These are phyloP conservation scores for Eulemur rufifrons DNA, from an alignment of 2,113 vertebrate genomes.

Conservation along the genomic window DNA sequence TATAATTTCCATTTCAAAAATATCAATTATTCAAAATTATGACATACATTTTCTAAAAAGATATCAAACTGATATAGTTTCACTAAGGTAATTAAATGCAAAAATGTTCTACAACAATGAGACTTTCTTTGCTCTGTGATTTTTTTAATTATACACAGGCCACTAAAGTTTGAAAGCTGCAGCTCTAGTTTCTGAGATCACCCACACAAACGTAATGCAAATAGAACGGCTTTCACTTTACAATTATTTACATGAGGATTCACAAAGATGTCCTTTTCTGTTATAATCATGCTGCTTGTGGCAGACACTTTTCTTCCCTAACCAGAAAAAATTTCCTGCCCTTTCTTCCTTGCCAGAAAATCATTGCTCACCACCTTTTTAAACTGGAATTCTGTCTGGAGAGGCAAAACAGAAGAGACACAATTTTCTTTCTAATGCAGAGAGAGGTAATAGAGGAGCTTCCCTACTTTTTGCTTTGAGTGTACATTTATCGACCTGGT, in stretches of 20 bases:
- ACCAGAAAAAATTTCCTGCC: not conserved
- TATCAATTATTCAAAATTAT: not conserved
- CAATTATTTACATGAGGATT: not conserved
- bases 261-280: not conserved
- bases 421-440: not conserved
- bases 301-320: not conserved
- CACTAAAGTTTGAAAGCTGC: not conserved
- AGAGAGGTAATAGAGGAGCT: not conserved
- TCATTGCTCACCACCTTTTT: not conserved
- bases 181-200: not conserved
- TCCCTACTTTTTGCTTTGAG: too few species aligned
- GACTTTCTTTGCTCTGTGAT: not conserved
- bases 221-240: not conserved
- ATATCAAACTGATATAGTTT: not conserved
- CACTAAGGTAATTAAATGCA: not conserved
- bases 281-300: not conserved
- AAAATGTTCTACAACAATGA: not conserved
- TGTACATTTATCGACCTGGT: not conserved
- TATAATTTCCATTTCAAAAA: not conserved
- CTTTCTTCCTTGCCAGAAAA: not conserved
- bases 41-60: not conserved
- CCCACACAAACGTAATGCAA: not conserved
- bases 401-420: not conserved
- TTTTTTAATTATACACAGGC: not conserved
- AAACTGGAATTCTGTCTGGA: not conserved